Percentiles rank a stretch among this genome's conserved stretches.
Conservation (phyloP, 2,113 vertebrate species). For the Gavia stellata region DNA sequence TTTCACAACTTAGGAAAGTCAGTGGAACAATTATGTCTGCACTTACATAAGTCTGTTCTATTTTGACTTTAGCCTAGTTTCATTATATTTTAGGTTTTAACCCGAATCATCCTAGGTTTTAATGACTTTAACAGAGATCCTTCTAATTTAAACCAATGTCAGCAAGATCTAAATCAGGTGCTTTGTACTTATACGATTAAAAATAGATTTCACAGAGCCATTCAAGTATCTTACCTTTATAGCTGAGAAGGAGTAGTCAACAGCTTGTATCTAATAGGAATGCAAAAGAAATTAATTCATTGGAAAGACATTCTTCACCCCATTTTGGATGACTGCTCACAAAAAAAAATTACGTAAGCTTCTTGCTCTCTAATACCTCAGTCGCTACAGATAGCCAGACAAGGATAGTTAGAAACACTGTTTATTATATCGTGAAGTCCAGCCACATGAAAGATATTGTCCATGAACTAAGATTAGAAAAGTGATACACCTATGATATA, state of each 20-base stretch:
- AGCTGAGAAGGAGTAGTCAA: background rate
- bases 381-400: background rate
- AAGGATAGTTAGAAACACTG: background rate
- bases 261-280: background rate
- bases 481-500: background rate
- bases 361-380: background rate
- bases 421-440: background rate
- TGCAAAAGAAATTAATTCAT: background rate
- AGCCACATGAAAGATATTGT: background rate
- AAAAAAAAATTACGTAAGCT: background rate
- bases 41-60: conserved; percentile 13
- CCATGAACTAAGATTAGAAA: background rate
- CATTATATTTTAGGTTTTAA: conserved; percentile 25
- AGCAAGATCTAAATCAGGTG: conserved; percentile 36
- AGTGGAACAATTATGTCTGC: background rate
- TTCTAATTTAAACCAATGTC: conserved; percentile 29
- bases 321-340: background rate
- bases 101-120: background rate
- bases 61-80: conserved; percentile 39
- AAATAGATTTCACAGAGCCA: conserved; percentile 14
- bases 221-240: background rate
- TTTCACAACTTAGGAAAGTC: background rate
- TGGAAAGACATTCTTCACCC: background rate
- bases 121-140: conserved; percentile 37
- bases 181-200: background rate